Percentiles rank a stretch among this genome's conserved stretches.
These are phyloP conservation scores for Myotis brandtii DNA, from an alignment of 2,113 vertebrate species.

Conservation along the genomic window DNA sequence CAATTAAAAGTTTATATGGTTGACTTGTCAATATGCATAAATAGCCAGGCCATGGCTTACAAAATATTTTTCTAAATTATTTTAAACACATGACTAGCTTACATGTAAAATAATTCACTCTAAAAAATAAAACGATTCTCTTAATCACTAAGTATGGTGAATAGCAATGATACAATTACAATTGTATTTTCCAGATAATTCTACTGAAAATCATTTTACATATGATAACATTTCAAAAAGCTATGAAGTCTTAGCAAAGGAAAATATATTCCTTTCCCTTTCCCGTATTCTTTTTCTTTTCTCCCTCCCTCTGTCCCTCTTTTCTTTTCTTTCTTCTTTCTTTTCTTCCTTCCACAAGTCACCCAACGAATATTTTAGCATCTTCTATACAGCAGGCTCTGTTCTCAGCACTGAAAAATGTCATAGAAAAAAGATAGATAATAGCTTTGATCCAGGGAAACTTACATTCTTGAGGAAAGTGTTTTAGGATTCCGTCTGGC, in stretches of 20 bases:
- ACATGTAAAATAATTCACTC: background rate
- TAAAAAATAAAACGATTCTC: background rate
- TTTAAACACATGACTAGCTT: background rate
- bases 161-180: background rate
- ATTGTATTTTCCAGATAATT: conserved; percentile 4
- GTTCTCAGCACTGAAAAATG: background rate
- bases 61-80: background rate
- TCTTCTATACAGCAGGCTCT: background rate
- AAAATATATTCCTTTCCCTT: background rate
- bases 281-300: background rate
- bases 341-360: background rate
- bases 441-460: background rate
- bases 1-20: background rate
- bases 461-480: background rate
- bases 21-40: background rate
- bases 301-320: background rate
- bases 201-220: background rate
- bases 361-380: background rate
- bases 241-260: background rate
- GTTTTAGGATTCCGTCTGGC: background rate
- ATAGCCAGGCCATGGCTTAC: background rate
- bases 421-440: background rate
- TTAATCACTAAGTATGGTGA: background rate
- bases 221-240: background rate
- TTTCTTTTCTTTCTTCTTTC: background rate